A percentile compares a stretch with the other conserved stretches of the same genome.
phyloP scores from a whole-genome alignment of 1,140 invertebrate genomes.

The Drosophila miranda region DNA sequence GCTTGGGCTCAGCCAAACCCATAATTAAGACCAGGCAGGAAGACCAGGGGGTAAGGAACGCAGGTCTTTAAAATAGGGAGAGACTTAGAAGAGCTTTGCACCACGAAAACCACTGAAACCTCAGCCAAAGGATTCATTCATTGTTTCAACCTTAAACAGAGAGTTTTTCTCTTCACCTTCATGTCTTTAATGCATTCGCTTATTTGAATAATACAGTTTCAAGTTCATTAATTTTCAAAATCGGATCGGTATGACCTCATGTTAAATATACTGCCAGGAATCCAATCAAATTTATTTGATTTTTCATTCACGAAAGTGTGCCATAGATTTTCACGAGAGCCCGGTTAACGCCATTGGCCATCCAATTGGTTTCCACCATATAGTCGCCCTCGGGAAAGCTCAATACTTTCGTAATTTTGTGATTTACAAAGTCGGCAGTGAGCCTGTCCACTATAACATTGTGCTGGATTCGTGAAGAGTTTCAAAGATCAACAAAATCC shows the following conservation, averaged over 20 bases:
- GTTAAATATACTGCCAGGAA: too few species aligned
- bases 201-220: background rate
- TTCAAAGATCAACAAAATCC: background rate
- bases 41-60: background rate
- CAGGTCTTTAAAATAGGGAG: background rate
- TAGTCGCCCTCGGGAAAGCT: slow-evolving; percentile 16
- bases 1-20: slow-evolving; percentile 26
- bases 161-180: too few species aligned
- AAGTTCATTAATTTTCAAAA: too few species aligned
- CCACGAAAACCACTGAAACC: too few species aligned
- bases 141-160: too few species aligned
- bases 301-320: too few species aligned
- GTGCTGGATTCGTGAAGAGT: background rate
- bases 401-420: slow-evolving; percentile 2
- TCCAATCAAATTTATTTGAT: too few species aligned
- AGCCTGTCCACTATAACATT: background rate
- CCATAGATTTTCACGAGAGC: too few species aligned
- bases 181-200: background rate
- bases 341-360: background rate
- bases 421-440: background rate
- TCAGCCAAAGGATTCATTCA: too few species aligned
- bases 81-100: background rate
- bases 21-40: slow-evolving; percentile 62
- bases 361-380: background rate
- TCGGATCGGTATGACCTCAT: too few species aligned